Evolutionary conservation across 2,888 invertebrate genomes (phyloP).

Genomic region (Mythimna lalbum): DNA sequence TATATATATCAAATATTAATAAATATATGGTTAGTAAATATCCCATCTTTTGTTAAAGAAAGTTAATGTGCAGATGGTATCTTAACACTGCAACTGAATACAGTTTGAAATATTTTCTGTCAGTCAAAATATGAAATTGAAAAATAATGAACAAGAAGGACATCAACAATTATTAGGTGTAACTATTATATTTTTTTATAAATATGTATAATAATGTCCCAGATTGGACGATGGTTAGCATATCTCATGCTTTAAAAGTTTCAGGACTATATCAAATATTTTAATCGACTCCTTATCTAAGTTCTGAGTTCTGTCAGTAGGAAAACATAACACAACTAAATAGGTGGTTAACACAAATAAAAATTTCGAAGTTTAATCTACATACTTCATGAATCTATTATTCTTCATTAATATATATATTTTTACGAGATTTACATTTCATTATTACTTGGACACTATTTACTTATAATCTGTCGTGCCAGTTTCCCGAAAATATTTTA

Average conservation of each 20-base stretch:
- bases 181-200: background rate
- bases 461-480: slow-evolving; percentile 4
- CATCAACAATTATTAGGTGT: background rate
- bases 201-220: background rate
- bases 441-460: slow-evolving; percentile 20
- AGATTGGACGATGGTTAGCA: background rate
- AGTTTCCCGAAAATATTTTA: slow-evolving; percentile 4
- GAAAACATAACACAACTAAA: background rate
- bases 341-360: background rate
- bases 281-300: no score
- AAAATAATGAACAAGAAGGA: background rate
- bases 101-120: background rate
- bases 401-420: slow-evolving; percentile 3
- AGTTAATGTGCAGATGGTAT: background rate
- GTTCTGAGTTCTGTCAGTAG: no score
- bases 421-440: slow-evolving; percentile 5
- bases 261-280: no score
- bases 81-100: background rate
- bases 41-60: background rate
- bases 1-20: no score
- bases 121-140: background rate
- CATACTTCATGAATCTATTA: background rate
- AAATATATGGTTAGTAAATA: no score
- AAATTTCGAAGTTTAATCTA: background rate
- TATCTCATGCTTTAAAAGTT: background rate